phyloP scores from a whole-genome alignment of 2,113 vertebrate species.

The Microcebus jonahi region DNA sequence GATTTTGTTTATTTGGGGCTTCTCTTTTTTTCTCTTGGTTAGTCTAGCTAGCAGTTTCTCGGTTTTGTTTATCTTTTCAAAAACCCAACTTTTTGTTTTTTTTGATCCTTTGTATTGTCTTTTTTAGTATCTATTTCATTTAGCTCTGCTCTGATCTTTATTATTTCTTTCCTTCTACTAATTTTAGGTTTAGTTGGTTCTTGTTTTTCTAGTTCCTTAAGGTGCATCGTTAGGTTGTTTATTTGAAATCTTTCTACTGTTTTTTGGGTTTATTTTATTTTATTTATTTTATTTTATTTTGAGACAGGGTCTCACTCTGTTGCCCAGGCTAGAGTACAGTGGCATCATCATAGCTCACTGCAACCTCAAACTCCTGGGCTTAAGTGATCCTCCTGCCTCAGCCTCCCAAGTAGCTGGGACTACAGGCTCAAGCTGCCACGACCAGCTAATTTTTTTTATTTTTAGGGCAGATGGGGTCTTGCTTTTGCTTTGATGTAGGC shows the following conservation, averaged over 20 bases:
- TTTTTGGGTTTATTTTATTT: background rate
- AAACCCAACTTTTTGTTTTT: background rate
- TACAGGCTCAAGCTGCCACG: fast-evolving
- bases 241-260: background rate
- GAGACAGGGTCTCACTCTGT: too few species aligned
- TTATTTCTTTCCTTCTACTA: background rate
- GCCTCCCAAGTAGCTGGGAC: too few species aligned
- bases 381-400: too few species aligned
- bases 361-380: too few species aligned
- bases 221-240: background rate
- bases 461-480: too few species aligned
- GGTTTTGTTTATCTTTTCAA: background rate
- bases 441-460: too few species aligned
- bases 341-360: too few species aligned
- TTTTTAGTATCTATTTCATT: background rate
- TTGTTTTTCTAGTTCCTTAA: background rate
- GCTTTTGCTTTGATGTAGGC: background rate
- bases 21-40: background rate
- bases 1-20: background rate
- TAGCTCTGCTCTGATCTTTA: background rate
- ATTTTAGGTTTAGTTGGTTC: background rate
- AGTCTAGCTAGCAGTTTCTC: background rate
- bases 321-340: too few species aligned
- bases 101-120: background rate
- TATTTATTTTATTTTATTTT: too few species aligned